Evolutionary conservation across 2,888 invertebrate genomes (phyloP).

Genomic region (Trichogramma dendrolimi): DNA sequence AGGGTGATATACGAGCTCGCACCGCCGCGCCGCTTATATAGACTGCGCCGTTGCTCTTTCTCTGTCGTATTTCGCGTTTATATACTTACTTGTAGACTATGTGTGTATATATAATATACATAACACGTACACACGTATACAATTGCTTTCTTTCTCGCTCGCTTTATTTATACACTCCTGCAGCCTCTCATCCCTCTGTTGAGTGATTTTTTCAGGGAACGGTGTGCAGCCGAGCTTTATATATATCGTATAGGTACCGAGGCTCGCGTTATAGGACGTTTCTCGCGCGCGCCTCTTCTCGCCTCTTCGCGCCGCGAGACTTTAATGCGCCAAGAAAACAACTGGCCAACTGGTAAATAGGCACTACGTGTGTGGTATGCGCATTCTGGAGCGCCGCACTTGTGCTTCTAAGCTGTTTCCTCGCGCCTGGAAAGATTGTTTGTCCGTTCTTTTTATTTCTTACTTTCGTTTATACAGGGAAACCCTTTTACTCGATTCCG

Average conservation of each 20-base stretch:
- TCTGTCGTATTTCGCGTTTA: conserved; percentile 11
- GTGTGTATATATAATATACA: no score
- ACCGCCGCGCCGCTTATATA: conserved; percentile 23
- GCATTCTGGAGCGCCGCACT: not conserved
- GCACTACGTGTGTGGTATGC: not conserved
- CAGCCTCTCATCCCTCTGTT: conserved; percentile 16
- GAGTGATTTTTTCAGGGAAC: not conserved
- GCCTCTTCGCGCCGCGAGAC: conserved; percentile 3
- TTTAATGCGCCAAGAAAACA: no score
- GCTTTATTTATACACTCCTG: conserved; percentile 11
- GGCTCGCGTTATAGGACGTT: not conserved
- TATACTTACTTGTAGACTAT: no score
- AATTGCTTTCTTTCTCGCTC: conserved; percentile 2
- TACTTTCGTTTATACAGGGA: no score
- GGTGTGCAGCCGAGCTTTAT: not conserved
- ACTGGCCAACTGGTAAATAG: no score
- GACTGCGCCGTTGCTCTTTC: conserved; percentile 10
- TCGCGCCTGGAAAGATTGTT: not conserved
- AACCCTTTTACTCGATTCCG: no score
- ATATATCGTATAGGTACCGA: not conserved
- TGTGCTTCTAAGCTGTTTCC: not conserved
- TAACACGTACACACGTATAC: not conserved
- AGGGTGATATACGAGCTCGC: conserved; percentile 39
- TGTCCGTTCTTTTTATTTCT: not conserved
- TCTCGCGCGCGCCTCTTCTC: not conserved